Base-by-base conservation (phyloP, 2,888 invertebrate species). In the Dromius quadrimaculatus region DNA sequence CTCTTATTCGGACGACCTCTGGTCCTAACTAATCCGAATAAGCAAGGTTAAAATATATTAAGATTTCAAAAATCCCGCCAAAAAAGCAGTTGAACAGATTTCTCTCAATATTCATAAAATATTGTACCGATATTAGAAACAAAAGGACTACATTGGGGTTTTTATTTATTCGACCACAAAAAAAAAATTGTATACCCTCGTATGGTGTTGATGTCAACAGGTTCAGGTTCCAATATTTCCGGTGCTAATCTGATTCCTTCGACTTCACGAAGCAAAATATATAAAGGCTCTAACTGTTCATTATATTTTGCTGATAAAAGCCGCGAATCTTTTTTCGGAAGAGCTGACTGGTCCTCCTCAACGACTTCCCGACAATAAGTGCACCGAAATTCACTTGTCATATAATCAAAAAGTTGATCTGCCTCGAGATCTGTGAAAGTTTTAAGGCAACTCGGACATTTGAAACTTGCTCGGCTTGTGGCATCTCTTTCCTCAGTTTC, bases 381-480 rank as follows among this genome's bases (percentile, higher is more conserved):
- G 83, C 97, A 96, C 50, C 92, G 88, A 80, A 95, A 95, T 80
- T 95, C 94, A 76, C 90, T 89, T 1, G 93, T 93, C 77, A 87
- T 86, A 84, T 90, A 90, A 81, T 96, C 95, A 79, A 93, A 94
- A 62, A 96, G 83, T 80, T 94, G 94, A 84, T 95, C 95, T 9
- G 94, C 95, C 84, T 98, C 97, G 36, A 97, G 87, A 84, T 98
- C 98, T 36, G 97, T 97, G 81, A 95, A 98, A 0, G 96, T 94
- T 84, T 97, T 97, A 63, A 89, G 87, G 82, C 98, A 98, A 63
- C 89, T 87, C 2, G 92, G 92, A 80, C 98, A 98, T 79, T 94
- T 94, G 81, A 98, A 98, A 79, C 97, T 97, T 19, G 97, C 95
- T 73, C 97, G 87, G 80, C 95, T 95, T 0, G 97, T 97, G 0